Evolutionary conservation across 2,888 invertebrate species (phyloP).

Genomic region (Aethes cnicana): DNA sequence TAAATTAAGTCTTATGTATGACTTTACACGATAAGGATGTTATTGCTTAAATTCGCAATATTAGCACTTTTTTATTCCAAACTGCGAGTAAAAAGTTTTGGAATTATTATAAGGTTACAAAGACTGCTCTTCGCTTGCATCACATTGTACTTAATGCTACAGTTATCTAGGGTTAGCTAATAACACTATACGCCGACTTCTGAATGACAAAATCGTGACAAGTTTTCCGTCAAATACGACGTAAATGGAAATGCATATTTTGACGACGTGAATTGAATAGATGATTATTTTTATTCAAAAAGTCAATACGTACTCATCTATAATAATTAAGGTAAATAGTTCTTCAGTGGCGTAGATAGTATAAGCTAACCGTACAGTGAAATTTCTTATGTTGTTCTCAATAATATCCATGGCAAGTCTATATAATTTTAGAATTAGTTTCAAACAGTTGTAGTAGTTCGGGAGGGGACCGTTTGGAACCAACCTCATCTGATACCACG

Average conservation of each 20-base stretch:
- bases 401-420: conserved; percentile 12
- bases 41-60: background rate
- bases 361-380: conserved; percentile 5
- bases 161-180: conserved; percentile 6
- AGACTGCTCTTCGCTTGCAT: conserved; percentile 1
- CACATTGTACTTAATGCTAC: conserved; percentile 13
- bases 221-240: too few relatives aligned
- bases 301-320: too few relatives aligned
- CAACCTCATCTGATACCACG: too few relatives aligned
- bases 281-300: too few relatives aligned
- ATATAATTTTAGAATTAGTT: conserved; percentile 1
- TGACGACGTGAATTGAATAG: too few relatives aligned
- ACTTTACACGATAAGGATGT: background rate
- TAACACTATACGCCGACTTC: background rate
- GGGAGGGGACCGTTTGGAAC: too few relatives aligned
- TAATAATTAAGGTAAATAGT: too few relatives aligned
- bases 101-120: conserved; percentile 5
- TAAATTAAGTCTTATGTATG: background rate
- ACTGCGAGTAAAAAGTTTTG: conserved; percentile 7
- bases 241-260: too few relatives aligned
- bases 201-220: too few relatives aligned
- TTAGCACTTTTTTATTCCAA: background rate
- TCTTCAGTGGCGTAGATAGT: background rate
- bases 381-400: conserved; percentile 4
- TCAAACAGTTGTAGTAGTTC: background rate